phyloP scores from a whole-genome alignment of 2,113 vertebrate species.

The Nerophis ophidion region DNA sequence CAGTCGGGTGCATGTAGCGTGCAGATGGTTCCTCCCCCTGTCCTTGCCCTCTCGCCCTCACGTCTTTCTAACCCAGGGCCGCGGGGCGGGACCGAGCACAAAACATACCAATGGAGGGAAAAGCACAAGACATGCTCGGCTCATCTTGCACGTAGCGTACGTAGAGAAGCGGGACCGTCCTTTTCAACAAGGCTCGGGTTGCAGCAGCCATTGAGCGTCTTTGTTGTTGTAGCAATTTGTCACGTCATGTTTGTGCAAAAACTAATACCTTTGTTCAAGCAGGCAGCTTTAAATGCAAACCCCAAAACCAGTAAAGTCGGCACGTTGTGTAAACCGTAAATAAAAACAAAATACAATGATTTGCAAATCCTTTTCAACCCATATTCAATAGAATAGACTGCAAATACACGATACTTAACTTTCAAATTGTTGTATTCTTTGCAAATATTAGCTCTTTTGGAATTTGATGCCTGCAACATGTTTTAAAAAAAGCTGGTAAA shows the following conservation, averaged over 20 bases:
- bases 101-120: conserved; percentile 7
- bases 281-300: neutral
- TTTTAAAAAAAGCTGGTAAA: too few species aligned
- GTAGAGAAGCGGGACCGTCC: conserved; percentile 12
- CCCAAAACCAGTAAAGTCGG: too few species aligned
- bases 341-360: too few species aligned
- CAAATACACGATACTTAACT: too few species aligned
- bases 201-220: conserved; percentile 42
- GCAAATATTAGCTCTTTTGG: too few species aligned
- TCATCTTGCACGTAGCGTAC: conserved; percentile 27
- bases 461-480: too few species aligned
- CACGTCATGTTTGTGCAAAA: conserved; percentile 33
- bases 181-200: conserved; percentile 41
- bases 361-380: too few species aligned
- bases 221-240: conserved; percentile 26
- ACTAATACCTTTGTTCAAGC: neutral
- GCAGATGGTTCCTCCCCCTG: conserved; percentile 20
- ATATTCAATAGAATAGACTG: neutral
- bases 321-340: too few species aligned
- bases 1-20: conserved; percentile 21
- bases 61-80: conserved; percentile 22
- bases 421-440: too few species aligned
- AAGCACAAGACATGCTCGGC: neutral
- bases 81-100: neutral
- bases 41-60: conserved; percentile 25